Conservation (phyloP, 2,113 vertebrate genomes). For the Burhinus bistriatus region DNA sequence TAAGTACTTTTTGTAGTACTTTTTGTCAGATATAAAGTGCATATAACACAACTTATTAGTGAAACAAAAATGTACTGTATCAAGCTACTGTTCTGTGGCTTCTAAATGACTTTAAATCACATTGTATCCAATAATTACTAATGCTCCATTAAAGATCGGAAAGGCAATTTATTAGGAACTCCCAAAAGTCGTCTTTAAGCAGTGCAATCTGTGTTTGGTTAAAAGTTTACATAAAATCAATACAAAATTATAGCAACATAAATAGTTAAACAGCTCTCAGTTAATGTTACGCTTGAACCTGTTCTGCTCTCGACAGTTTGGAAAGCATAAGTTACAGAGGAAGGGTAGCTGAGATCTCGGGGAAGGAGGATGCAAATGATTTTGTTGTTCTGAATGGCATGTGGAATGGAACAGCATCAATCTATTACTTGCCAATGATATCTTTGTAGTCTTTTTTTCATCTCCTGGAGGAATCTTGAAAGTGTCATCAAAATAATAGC, state of each 20-base stretch:
- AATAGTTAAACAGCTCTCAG: conserved; percentile 74
- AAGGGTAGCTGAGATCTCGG: conserved; percentile 14
- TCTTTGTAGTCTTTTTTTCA: conserved; percentile 15
- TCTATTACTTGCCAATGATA: background rate
- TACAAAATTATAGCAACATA: conserved; percentile 76
- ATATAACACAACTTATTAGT: background rate
- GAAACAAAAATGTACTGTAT: conserved; percentile 12
- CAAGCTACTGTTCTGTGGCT: conserved; percentile 8
- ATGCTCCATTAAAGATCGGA: conserved; percentile 62
- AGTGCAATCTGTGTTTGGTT: conserved; percentile 74
- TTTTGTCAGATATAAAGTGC: background rate
- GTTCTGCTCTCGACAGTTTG: background rate
- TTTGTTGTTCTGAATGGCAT: conserved; percentile 33
- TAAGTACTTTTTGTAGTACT: background rate
- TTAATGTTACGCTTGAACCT: conserved; percentile 57
- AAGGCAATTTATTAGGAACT: conserved; percentile 69
- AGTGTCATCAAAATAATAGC: conserved; percentile 10
- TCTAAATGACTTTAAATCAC: conserved; percentile 65
- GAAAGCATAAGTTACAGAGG: background rate
- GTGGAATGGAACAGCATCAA: conserved; percentile 36
- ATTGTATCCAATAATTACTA: conserved; percentile 60
- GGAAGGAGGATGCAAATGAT: conserved; percentile 7
- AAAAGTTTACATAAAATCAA: conserved; percentile 78
- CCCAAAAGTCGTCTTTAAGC: conserved; percentile 72
- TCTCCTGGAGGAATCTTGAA: conserved; percentile 43